Conservation (phyloP, 2,797 vertebrate genomes). For the Loris lydekkerianus region DNA sequence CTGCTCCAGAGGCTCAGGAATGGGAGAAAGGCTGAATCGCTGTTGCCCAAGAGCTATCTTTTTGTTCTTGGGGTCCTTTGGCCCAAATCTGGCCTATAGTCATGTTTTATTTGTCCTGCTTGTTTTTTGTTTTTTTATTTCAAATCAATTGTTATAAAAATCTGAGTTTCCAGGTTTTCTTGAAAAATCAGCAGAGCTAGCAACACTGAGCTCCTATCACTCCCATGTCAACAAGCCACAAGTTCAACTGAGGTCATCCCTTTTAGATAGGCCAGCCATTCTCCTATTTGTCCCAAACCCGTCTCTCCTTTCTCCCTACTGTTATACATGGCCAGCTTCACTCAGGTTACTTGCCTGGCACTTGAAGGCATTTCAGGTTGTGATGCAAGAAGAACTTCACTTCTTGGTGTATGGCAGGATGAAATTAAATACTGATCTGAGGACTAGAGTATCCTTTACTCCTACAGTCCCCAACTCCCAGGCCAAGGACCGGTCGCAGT, state of each 20-base stretch:
- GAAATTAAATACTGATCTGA: neutral
- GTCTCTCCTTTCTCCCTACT: neutral
- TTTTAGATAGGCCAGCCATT: neutral
- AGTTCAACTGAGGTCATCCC: neutral
- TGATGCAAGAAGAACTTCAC: neutral
- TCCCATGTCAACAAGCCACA: neutral
- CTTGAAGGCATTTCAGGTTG: neutral
- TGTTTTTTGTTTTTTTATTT: fast-evolving
- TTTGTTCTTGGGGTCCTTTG: neutral
- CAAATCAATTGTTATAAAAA: neutral
- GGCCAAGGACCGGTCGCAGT: no score
- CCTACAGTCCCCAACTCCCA: no score
- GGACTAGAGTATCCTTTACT: neutral
- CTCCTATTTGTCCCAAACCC: neutral
- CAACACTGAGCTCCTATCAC: neutral
- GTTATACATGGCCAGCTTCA: neutral
- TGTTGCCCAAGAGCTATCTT: neutral
- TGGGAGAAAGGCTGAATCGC: neutral
- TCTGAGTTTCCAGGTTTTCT: constrained; percentile 28
- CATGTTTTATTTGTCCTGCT: neutral
- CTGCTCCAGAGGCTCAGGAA: neutral
- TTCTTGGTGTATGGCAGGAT: neutral
- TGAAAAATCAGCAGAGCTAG: neutral
- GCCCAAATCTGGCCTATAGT: neutral
- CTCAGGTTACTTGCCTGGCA: neutral